Evolutionary conservation across 2,888 invertebrate genomes (phyloP), one percentile per base, ranked within the genome.

Genomic region (Neoscelio sp.): DNA sequence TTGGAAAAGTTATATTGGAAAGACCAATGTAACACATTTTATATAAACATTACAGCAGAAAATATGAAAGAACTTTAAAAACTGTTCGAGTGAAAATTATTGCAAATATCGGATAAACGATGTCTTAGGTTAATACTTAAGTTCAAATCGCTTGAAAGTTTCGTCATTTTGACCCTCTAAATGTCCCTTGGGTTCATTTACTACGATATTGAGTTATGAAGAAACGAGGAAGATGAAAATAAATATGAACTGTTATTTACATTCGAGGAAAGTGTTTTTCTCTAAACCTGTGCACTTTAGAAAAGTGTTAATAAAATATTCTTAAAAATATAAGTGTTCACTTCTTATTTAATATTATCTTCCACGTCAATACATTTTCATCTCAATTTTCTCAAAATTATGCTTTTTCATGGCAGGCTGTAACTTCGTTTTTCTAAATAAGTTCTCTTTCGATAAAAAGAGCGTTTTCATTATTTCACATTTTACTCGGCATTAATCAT

Each of bases 401-500:
- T n/a, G n/a, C n/a, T n/a, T n/a, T n/a, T n/a, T n/a, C n/a, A n/a
- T n/a, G n/a, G n/a, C n/a, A n/a, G n/a, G n/a, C n/a, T n/a, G n/a
- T n/a, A n/a, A n/a, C n/a, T n/a, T n/a, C n/a, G n/a, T n/a, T n/a
- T 8, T 35, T 67, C 44, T 35, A 40, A 50, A 50, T 20, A 50
- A 50, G n/a, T 35, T 52, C 33, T n/a, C 12, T 18, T 35, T 33
- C 38, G 28, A 44, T 44, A 44, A 56, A 35, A 18, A 35, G 52
- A 33, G 18, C 52, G 38, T 67, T 75, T 67, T 75, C 58, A 38
- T 30, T 40, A 18, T 30, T 48, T 65, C 33, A 35, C 50, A 18
- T 58, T 58, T 60, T 40, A 13, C 44, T 67, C 15, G 65, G 40
- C 64, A 70, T 76, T 76, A 76, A 64, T 70, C 64, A 68, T 54